Conservation (phyloP, 2,113 vertebrate species). For the Sinocyclocheilus maitianheensis region DNA sequence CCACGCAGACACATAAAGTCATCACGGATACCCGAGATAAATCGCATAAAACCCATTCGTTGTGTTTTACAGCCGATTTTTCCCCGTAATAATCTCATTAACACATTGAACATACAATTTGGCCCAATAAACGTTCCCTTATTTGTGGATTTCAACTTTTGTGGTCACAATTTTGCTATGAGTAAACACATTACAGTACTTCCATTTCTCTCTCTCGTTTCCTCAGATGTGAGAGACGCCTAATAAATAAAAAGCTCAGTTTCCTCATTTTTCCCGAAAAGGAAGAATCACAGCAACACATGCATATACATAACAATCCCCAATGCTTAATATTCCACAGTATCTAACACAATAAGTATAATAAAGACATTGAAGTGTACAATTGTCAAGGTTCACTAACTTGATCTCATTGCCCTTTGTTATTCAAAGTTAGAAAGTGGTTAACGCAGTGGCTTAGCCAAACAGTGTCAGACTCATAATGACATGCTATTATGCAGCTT, state of each 20-base stretch:
- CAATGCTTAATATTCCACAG: background rate
- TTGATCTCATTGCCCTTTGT: background rate
- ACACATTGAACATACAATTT: conserved; percentile 22
- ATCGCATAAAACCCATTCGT: conserved; percentile 2
- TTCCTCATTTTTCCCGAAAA: background rate
- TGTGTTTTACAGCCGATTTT: conserved; percentile 21
- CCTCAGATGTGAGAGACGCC: background rate
- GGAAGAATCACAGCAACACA: background rate
- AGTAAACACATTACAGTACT: background rate
- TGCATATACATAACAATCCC: background rate
- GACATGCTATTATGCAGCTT: conserved; percentile 24
- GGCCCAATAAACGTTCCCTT: background rate
- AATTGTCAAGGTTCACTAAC: background rate
- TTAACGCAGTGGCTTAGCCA: conserved; percentile 4
- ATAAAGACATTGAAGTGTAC: background rate
- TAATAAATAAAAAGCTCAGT: background rate
- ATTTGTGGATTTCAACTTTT: background rate
- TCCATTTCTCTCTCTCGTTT: background rate
- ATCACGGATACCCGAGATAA: conserved; percentile 6
- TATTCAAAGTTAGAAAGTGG: conserved; percentile 2
- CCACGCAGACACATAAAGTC: conserved; percentile 15
- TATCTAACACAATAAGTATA: too few species aligned
- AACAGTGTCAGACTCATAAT: background rate
- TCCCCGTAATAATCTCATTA: conserved; percentile 3
- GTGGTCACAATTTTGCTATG: background rate